Base-by-base conservation (phyloP, 2,797 vertebrate species). In the Coendou prehensilis region DNA sequence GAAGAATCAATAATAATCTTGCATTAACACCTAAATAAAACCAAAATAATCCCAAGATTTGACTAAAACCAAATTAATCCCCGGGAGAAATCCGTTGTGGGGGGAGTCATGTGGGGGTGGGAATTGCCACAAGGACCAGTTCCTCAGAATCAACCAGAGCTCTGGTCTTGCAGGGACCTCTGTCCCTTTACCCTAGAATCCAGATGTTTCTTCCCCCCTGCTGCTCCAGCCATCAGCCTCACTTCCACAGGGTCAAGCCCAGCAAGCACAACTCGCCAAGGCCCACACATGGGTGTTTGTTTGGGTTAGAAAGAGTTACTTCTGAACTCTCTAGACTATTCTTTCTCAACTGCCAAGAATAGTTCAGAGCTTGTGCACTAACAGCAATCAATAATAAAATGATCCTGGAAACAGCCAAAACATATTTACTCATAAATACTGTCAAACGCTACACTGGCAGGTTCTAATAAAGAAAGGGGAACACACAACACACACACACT, bases 1-100 rank as follows among this genome's bases (percentile, higher is more conserved):
- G n/a, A 94, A 71, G 28, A 94, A 30, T 63, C 93, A 3, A 69
- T 45, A 30, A 73, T 59, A 37, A 67, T 89, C 50, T 95, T 69
- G 64, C 50, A 86, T 69, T 50, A 67, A 90, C 61, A 86, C 37
- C 69, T 59, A 90, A 87, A 87, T 52, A 90, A 96, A 96, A 94
- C 84, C 80, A 64, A 92, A 94, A 78, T 26, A 73, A 87, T 52
- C 73, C 54, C 9, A 64, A 83, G 45, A 85, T 76, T 64, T 63
- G 23, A 78, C 71, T 84, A 83, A 84, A 83, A 76, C 52, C 89
- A 92, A 81, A 82, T 2, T 64, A 73, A 82, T 57, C 78, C 89
- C 50, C 3, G 41, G 88, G 75, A 85, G 85, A 83, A 81, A 6
- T 1, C 15, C 75, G 79, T 33, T 4, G 1, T 20, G 47, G 67